These are phyloP conservation scores for Hiodon alosoides DNA, from an alignment of 2,113 vertebrate species.

Conservation along the genomic window DNA sequence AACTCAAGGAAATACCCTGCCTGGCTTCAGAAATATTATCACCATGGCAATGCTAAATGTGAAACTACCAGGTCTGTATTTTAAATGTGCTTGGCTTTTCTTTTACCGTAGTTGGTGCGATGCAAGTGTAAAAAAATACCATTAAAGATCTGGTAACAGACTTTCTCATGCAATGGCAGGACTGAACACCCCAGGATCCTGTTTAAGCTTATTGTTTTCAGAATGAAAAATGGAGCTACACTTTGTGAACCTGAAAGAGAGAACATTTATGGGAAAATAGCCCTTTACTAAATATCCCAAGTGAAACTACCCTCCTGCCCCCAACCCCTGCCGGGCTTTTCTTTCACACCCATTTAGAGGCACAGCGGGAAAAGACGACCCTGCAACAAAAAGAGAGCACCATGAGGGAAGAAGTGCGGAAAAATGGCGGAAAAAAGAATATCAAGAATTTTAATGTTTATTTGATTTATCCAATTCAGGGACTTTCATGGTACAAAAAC, in stretches of 20 bases:
- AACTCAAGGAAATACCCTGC: not conserved
- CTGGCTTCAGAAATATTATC: not conserved
- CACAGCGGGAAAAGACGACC: slow-evolving; percentile 8
- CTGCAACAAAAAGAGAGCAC: not conserved
- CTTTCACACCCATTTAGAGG: not conserved
- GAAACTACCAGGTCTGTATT: not conserved
- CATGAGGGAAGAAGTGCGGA: not conserved
- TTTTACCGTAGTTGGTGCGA: not conserved
- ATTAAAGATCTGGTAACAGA: slow-evolving; percentile 23
- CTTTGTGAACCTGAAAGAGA: slow-evolving; percentile 34
- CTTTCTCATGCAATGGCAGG: slow-evolving; percentile 35
- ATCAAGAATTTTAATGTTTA: not conserved
- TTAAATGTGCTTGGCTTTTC: not conserved
- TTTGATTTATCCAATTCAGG: slow-evolving; percentile 4
- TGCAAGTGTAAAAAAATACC: not conserved
- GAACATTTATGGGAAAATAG: slow-evolving; percentile 36
- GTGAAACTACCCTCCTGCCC: slow-evolving; percentile 22
- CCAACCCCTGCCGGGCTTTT: slow-evolving; percentile 27
- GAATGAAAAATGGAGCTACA: slow-evolving; percentile 51
- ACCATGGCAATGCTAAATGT: not conserved
- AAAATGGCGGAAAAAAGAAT: not conserved
- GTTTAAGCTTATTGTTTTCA: slow-evolving; percentile 46
- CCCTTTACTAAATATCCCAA: slow-evolving; percentile 14
- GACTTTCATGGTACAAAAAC: not conserved
- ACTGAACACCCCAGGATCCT: slow-evolving; percentile 39